Evolutionary conservation across 2,797 vertebrate species (phyloP), one percentile per base, ranked within the genome.

Genomic region (Pangasius mekongensis): DNA sequence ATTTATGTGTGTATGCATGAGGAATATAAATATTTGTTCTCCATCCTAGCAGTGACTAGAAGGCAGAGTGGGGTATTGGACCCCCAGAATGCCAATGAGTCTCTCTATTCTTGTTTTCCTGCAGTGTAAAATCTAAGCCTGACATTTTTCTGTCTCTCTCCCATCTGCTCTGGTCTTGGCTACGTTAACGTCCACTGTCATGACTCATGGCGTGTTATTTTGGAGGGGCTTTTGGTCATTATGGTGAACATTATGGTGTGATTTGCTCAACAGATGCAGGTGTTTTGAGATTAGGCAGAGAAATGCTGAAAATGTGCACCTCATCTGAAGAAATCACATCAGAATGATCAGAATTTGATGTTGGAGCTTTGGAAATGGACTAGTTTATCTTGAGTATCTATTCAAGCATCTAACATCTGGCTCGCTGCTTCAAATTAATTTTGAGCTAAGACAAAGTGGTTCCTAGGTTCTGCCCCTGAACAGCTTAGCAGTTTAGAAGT

Each of bases 31-130:
- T 94, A 95, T 95, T 94, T 93, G 93, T 94, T 90, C 77, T 49
- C 89, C 87, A 92, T 93, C 92, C 89, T 92, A 91, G 93, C 93
- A 86, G 90, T 91, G 91, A 92, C 89, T 93, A 92, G 91, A 92
- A 93, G 91, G 89, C 85, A 92, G 92, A 58, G 58, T 86, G 89
- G 89, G n/a, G 88, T 90, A 92, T 83, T 91, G 93, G 91, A 93
- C 93, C 88, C 82, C 90, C 92, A 90, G 93, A 94, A 94, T 93
- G 94, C 93, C 94, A 95, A 95, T 94, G 93, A 92, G 91, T 30
- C 74, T 43, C 64, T 73, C 36, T 27, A 39, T 49, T 71, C 76
- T 56, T 83, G 30, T 78, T 62, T 36, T 60, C 60, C 18, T 85
- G 67, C 54, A 84, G 82, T 47, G 36, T 47, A 64, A 76, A 39